Base-by-base conservation (phyloP, 2,113 vertebrate genomes). In the Nesoenas mayeri region DNA sequence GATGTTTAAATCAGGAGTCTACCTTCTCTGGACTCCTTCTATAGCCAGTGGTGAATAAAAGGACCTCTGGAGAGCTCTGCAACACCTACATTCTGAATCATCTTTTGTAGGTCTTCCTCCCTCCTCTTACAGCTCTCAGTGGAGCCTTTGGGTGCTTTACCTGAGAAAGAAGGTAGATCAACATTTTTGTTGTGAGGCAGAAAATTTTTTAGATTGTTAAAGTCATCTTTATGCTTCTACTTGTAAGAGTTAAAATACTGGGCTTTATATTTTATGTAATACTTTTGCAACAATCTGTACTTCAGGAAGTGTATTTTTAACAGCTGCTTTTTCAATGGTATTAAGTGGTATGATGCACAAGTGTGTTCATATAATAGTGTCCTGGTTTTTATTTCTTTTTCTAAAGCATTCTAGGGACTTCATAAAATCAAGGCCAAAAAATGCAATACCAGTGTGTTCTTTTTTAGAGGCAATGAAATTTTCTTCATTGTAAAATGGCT, bases 1-100 rank as follows among this genome's bases (percentile, higher is more conserved):
- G 20, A 48, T 32, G 18, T 51, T 90, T 72, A 29, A 31, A 73
- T 73, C 50, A 10, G 13, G 16, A 34, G 15, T 47, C 36, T 67
- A 10, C 50, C 78, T 84, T 72, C 32, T 21, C 54, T 65, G n/a
- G 24, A 18, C 67, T 91, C 21, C 21, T 38, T 71, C 40, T 62
- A 6, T 5, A 89, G 51, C 31, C 56, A 71, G 44, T 64, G 67
- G 29, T 54, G 62, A 10, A 6, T 10, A 38, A 81, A 92, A 54
- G 31, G 47, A 62, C 89, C 89, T 96, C 77, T 86, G 89, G 83
- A 80, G 96, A 92, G 89, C 87, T 91, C 40, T 95, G 87, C 91
- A 94, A 28, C 77, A 84, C 84, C 93, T 66, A 77, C 80, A 91
- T 92, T 84, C 47, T 62, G 56, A n/a, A 32, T 26, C 0, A 0